phyloP scores from a whole-genome alignment of 2,797 vertebrate species.

The Pitangus sulphuratus region DNA sequence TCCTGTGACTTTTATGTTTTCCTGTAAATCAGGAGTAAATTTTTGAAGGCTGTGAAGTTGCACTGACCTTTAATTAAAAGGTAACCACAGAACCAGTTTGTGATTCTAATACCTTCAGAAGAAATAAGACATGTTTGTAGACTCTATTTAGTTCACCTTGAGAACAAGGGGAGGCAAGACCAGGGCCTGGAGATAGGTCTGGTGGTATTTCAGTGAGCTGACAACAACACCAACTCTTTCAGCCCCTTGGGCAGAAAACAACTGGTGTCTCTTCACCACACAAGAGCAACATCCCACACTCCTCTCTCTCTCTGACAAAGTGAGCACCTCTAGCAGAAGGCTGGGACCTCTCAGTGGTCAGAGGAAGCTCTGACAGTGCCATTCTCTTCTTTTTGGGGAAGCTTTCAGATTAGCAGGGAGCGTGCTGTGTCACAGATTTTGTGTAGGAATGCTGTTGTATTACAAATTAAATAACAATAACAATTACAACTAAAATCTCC shows the following conservation, averaged over 20 bases:
- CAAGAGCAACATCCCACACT: background rate
- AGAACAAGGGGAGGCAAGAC: background rate
- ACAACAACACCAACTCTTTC: background rate
- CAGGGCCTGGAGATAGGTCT: background rate
- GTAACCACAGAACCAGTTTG: background rate
- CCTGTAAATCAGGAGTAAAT: slow-evolving; percentile 22
- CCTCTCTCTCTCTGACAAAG: background rate
- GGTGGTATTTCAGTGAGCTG: background rate
- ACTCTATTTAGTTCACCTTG: background rate
- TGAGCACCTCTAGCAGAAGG: background rate
- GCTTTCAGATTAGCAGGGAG: background rate
- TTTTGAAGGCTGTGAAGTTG: slow-evolving; percentile 17
- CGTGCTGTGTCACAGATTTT: background rate
- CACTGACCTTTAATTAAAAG: slow-evolving; percentile 45
- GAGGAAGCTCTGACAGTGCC: accelerated
- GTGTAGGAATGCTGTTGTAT: background rate
- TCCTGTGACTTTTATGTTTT: slow-evolving; percentile 51
- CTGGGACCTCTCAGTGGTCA: background rate
- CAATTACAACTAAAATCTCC: background rate
- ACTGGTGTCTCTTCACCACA: background rate
- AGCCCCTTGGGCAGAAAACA: background rate
- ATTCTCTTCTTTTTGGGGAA: background rate
- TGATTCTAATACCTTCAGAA: background rate
- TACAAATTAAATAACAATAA: background rate
- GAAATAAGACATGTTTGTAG: background rate